Base-by-base conservation (phyloP, 2,888 invertebrate species). In the Lepidochrysops patricia region DNA sequence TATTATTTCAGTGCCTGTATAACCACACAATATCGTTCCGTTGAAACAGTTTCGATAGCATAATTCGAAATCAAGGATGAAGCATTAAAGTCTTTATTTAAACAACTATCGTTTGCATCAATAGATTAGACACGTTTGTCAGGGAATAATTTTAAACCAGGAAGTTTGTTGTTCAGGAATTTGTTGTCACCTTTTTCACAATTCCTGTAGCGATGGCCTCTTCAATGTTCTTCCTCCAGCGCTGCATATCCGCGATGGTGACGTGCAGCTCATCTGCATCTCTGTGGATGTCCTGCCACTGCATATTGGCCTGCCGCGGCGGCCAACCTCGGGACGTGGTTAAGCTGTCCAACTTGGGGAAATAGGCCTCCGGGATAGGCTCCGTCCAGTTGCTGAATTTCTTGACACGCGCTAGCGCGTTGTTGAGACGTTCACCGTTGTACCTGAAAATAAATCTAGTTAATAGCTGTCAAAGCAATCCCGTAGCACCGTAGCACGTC, bases 311-410 rank as follows among this genome's bases (percentile, higher is more conserved):
- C n/a, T 92, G 91, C 35, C 96, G 91, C 0, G 94, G 91, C 0
- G 95, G 94, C 91, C 94, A 96, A 0, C 93, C 91, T 25, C 95
- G 91, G 59, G 94, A 93, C 43, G 91, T 89, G 0, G 91, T 92
- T 67, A 92, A 78, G 63, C 94, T 94, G 77, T 95, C 93, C 37
- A 96, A 82, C 82, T 96, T 96, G 0, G 96, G 94, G 82, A 94
- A 96, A 73, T 96, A 96, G 0, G 93, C 96, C 74, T 96, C 95
- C 0, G 89, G 82, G 57, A 96, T 93, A 0, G 93, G 91, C 4
- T 92, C 93, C 7, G 92, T 90, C 78, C 93, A 92, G 76, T 95
- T 93, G 63, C 89, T 91, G 57, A 94, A 90, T 7, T 92, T 91
- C 66, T 89, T 90, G 0, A 92, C 92, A 25, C 94, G 91, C 34